Evolutionary conservation across 1,140 invertebrate genomes (phyloP), one percentile per base, ranked within the genome.

Genomic region (Scaptomyza hsui): DNA sequence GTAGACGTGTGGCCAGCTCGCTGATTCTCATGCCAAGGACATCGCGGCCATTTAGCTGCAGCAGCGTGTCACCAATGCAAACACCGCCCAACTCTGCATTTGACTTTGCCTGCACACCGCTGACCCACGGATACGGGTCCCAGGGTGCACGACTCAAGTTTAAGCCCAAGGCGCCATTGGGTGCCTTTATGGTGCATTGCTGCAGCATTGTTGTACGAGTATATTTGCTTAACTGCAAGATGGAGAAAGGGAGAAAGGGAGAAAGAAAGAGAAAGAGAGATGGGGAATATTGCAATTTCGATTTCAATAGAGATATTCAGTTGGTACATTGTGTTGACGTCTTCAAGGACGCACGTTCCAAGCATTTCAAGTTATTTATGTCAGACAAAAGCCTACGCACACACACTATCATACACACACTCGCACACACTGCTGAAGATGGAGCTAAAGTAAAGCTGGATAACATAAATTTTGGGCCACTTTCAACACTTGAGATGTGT

Each of bases 111-210:
- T 88, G 82, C 65, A 92, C 89, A 10, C 80, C 85, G 78, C 90
- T 91, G 39, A 92, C 92, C 91, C 92, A 92, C 0, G 92, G 92
- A 81, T 92, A 92, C 0, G 92, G 91, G 57, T 92, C 92, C 89
- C 91, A 92, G 51, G 90, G 91, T 45, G 91, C 91, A 44, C 91
- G 89, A 68, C 80, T 91, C 74, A 92, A 76, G 45, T 92, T 91
- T 39, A 92, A 69, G 26, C 91, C 91, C 47, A 92, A 77, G 6
- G 88, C 89, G 37, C 91, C 91, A 42, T 86, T 86, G 9, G 90
- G 74, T 16, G 88, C 81, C 29, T 91, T 76, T 15, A 91, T 88
- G 29, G 78, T 83, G 71, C 83, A 91, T 35, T 83, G 52, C 57
- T 91, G 89, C 29, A 91, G 73, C 90, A 91, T 88, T 12, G 6